These are phyloP conservation scores for Plodia interpunctella DNA, from an alignment of 1,140 invertebrate genomes.

Conservation along the genomic window DNA sequence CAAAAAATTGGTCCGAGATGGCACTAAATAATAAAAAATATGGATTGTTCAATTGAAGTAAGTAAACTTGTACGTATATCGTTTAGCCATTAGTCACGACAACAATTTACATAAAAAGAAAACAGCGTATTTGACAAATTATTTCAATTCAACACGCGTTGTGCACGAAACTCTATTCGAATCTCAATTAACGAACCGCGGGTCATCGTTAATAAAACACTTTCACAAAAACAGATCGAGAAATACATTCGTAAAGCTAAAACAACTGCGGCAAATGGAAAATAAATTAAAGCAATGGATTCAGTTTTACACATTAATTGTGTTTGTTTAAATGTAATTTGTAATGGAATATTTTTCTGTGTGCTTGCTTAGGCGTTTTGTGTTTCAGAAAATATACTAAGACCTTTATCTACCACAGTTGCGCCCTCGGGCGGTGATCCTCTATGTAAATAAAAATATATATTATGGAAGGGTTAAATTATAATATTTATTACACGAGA, in stretches of 20 bases:
- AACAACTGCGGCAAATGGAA: conserved; percentile 2
- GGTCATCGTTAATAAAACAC: neutral
- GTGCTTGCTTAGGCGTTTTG: conserved; percentile 51
- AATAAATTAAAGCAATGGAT: conserved; percentile 31
- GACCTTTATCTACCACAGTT: conserved; percentile 42
- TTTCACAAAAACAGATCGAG: neutral
- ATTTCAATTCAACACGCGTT: neutral
- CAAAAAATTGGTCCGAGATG: no score
- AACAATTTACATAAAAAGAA: no score
- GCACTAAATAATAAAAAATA: no score
- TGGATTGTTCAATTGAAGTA: no score
- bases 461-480: conserved; percentile 3
- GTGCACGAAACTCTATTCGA: neutral
- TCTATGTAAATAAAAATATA: conserved; percentile 31
- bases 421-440: conserved; percentile 45
- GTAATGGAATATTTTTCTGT: conserved; percentile 41
- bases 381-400: conserved; percentile 49
- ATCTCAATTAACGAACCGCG: neutral
- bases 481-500: no score
- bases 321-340: conserved; percentile 38
- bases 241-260: neutral
- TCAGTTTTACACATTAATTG: conserved; percentile 31
- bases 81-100: no score
- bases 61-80: no score
- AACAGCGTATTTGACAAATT: no score